A percentile compares a stretch with the other conserved stretches of the same genome.
These are phyloP conservation scores for Turdus rufiventris DNA, from an alignment of 2,113 vertebrate genomes.

Conservation along the genomic window DNA sequence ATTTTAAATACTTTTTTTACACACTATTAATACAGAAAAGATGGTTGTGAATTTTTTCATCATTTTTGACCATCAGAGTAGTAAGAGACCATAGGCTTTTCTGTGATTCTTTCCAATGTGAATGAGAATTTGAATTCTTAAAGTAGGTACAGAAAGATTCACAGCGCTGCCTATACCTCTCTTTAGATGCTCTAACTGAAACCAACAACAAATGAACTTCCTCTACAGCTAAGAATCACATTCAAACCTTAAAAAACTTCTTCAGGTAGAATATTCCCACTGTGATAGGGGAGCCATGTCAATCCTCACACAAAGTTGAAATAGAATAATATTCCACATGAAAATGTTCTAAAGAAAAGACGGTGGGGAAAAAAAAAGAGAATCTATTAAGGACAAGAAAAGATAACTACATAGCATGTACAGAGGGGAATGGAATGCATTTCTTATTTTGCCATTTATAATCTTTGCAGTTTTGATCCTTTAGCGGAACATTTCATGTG, in stretches of 20 bases:
- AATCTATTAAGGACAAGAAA: neutral
- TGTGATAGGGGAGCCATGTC: neutral
- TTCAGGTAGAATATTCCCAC: neutral
- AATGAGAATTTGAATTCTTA: neutral
- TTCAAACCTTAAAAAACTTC: neutral
- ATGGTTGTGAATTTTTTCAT: neutral
- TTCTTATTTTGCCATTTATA: neutral
- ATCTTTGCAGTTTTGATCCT: neutral
- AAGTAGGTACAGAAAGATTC: neutral
- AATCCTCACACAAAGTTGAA: neutral
- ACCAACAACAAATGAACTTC: neutral
- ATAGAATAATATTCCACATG: neutral
- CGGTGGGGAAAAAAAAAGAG: neutral
- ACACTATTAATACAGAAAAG: neutral
- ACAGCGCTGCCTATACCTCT: too few species aligned
- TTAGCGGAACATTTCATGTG: neutral
- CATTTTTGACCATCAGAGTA: neutral
- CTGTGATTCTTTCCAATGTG: neutral
- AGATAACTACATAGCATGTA: neutral
- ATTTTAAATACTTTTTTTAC: rapidly evolving
- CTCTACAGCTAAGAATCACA: neutral
- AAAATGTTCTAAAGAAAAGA: neutral
- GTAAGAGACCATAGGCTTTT: neutral
- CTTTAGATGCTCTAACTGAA: neutral
- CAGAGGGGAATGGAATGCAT: neutral